Evolutionary conservation across 2,113 vertebrate species (phyloP).

Genomic region (Anser cygnoides): DNA sequence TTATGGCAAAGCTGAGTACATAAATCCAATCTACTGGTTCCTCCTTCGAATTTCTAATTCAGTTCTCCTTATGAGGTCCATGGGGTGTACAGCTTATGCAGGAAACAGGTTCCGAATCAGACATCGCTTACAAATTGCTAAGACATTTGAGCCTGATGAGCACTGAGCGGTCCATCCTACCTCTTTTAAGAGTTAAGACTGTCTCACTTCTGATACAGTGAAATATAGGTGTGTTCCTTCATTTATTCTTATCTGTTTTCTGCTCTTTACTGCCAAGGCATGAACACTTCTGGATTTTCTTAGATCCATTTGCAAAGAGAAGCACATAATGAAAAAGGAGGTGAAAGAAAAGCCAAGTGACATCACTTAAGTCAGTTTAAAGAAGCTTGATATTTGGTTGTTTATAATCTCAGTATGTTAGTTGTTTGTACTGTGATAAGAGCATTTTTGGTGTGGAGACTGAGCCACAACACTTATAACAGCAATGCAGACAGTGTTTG

Average conservation of each 20-base stretch:
- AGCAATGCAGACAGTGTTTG: constrained; percentile 40
- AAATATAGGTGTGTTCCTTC: neutral
- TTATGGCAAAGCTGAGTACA: neutral
- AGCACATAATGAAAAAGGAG: constrained; percentile 62
- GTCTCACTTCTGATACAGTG: neutral
- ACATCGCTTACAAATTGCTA: neutral
- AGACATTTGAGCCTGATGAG: neutral
- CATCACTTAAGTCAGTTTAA: constrained; percentile 59
- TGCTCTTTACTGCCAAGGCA: neutral
- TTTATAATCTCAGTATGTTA: constrained; percentile 68
- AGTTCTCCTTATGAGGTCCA: neutral
- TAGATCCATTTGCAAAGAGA: constrained; percentile 22
- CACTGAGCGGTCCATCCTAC: neutral
- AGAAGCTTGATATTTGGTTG: constrained; percentile 70
- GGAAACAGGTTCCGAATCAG: neutral
- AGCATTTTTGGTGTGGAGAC: constrained; percentile 56
- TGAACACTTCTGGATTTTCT: constrained; percentile 43
- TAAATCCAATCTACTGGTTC: neutral
- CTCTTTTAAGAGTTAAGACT: neutral
- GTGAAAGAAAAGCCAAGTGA: constrained; percentile 62
- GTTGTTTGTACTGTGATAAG: constrained; percentile 76
- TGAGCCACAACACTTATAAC: neutral
- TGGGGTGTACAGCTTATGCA: neutral
- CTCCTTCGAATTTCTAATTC: neutral
- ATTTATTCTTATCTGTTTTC: neutral